These are phyloP conservation scores for Prorops nasuta DNA, from an alignment of 1,140 invertebrate genomes.

Conservation along the genomic window DNA sequence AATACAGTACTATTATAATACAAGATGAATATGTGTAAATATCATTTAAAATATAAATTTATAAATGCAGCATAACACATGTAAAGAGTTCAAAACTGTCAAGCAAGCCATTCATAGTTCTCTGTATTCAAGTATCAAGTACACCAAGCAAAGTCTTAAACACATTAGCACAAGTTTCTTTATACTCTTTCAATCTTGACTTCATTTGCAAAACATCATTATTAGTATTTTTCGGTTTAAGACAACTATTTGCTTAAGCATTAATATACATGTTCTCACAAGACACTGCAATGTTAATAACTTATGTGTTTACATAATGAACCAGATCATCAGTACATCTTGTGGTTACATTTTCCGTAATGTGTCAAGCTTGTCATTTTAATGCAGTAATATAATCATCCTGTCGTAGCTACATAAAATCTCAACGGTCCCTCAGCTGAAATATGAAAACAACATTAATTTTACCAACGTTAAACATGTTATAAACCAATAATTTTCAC, in stretches of 20 bases:
- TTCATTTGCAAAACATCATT: constrained; percentile 30
- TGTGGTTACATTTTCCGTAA: constrained; percentile 26
- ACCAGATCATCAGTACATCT: constrained; percentile 35
- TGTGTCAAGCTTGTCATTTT: constrained; percentile 45
- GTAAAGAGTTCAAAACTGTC: constrained; percentile 27
- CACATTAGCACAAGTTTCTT: constrained; percentile 12
- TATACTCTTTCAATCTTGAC: constrained; percentile 10
- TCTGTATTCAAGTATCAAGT: constrained; percentile 3
- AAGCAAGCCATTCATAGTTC: constrained; percentile 21
- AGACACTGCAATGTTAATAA: constrained; percentile 38
- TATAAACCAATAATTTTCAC: too few species aligned
- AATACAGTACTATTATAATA: constrained; percentile 49
- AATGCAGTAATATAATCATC: constrained; percentile 34
- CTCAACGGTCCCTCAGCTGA: constrained; percentile 12
- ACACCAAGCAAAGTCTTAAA: constrained; percentile 8
- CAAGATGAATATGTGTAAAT: constrained; percentile 47
- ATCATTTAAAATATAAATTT: constrained; percentile 46
- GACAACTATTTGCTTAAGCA: constrained; percentile 31
- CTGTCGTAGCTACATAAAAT: constrained; percentile 16
- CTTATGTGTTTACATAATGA: constrained; percentile 35
- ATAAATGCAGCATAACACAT: constrained; percentile 39
- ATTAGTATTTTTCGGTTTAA: constrained; percentile 22
- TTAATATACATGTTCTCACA: constrained; percentile 28
- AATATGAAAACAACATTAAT: constrained; percentile 1
- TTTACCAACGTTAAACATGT: too few species aligned